Evolutionary conservation across 1,140 invertebrate genomes (phyloP).

Genomic region (Cydia pomonella): DNA sequence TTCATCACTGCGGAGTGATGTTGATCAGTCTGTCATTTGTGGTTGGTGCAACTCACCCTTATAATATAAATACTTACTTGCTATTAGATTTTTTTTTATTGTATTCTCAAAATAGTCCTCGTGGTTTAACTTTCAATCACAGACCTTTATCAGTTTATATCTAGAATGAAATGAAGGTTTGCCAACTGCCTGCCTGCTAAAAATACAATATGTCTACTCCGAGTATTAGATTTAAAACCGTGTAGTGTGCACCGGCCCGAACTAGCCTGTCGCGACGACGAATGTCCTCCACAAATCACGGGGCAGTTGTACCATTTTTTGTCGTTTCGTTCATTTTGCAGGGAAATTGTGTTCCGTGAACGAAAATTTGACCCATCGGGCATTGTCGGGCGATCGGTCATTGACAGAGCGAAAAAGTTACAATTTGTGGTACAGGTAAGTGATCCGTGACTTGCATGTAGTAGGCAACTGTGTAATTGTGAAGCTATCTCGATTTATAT

Average conservation of each 20-base stretch:
- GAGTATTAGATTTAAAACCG: conserved; percentile 48
- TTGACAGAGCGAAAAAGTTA: not conserved
- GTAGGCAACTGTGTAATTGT: no score
- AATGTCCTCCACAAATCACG: conserved; percentile 76
- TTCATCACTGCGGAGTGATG: no score
- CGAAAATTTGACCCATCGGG: conserved; percentile 59
- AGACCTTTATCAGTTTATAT: no score
- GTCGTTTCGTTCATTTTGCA: conserved; percentile 69
- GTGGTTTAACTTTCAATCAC: no score
- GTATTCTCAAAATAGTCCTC: no score
- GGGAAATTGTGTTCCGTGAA: conserved; percentile 68
- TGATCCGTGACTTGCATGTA: not conserved
- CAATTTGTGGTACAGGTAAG: not conserved
- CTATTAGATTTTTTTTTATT: no score
- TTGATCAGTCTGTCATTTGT: no score
- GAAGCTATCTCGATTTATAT: no score
- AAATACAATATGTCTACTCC: not conserved
- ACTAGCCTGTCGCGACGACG: conserved; percentile 75
- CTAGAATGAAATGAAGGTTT: no score
- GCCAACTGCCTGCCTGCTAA: not conserved
- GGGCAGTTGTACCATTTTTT: conserved; percentile 69
- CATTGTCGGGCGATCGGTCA: conserved; percentile 4
- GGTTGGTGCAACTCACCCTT: no score
- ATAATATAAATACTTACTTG: no score
- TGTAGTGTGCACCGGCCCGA: conserved; percentile 57